A percentile compares a stretch with the other conserved stretches of the same genome.
Evolutionary conservation across 2,888 invertebrate species (phyloP).

Genomic region (Schrankia costaestrigalis): DNA sequence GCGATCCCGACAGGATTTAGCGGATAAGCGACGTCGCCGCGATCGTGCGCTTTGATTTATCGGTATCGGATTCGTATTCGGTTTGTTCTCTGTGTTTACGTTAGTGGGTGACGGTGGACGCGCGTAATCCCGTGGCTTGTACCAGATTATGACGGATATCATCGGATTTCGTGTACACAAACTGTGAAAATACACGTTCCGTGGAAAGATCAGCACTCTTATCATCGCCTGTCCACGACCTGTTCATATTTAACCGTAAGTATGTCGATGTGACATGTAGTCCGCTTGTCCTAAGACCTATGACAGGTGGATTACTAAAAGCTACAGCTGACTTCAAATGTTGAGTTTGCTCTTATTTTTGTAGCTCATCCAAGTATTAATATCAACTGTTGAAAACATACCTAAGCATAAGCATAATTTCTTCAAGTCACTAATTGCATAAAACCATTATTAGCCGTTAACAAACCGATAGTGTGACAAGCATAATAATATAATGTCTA

Average conservation of each 20-base stretch:
- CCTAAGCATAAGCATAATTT: too few relatives aligned
- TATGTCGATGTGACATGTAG: constrained; percentile 35
- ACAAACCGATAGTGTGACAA: too few relatives aligned
- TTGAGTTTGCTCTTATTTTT: too few relatives aligned
- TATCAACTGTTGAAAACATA: too few relatives aligned
- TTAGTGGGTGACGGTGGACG: constrained; percentile 65
- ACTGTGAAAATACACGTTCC: constrained; percentile 55
- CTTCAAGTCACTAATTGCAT: too few relatives aligned
- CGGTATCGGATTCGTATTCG: constrained; percentile 73
- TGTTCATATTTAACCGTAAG: constrained; percentile 49
- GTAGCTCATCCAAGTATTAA: too few relatives aligned
- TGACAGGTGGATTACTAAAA: constrained; percentile 7
- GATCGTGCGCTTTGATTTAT: constrained; percentile 80
- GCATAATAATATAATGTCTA: too few relatives aligned
- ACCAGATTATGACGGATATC: constrained; percentile 77
- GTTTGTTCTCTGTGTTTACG: constrained; percentile 76
- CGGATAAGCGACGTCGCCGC: constrained; percentile 77
- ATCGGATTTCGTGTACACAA: constrained; percentile 67
- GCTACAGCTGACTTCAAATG: too few relatives aligned
- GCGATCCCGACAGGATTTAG: constrained; percentile 80
- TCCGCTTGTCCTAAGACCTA: constrained; percentile 13
- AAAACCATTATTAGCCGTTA: too few relatives aligned
- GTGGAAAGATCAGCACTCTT: constrained; percentile 46
- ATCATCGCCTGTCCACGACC: constrained; percentile 25
- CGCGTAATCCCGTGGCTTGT: constrained; percentile 74